phyloP scores from a whole-genome alignment of 2,113 vertebrate species.

The Sciurus niger region DNA sequence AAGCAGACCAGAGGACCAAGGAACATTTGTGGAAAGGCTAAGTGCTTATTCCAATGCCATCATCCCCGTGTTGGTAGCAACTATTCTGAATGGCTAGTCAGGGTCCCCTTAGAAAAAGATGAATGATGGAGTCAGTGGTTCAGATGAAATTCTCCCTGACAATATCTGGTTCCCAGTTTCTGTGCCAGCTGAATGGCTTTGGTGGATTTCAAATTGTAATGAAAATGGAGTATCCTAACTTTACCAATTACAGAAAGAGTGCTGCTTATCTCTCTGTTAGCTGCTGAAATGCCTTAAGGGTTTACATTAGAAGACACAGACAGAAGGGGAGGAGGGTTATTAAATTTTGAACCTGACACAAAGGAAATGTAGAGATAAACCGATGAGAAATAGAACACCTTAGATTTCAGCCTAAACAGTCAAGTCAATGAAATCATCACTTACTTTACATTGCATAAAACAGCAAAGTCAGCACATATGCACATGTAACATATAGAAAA shows the following conservation, averaged over 20 bases:
- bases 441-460: background rate
- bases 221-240: conserved; percentile 76
- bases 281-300: conserved; percentile 81
- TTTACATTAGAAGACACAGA: conserved; percentile 82
- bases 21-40: background rate
- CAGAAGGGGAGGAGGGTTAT: conserved; percentile 66
- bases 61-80: background rate
- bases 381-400: conserved; percentile 61
- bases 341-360: conserved; percentile 75
- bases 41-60: background rate
- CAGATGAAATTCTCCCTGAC: background rate
- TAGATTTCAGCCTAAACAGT: conserved; percentile 49
- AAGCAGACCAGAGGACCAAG: background rate
- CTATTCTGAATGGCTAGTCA: background rate
- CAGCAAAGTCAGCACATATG: background rate
- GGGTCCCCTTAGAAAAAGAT: background rate
- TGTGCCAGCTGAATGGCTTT: conserved; percentile 73
- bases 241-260: conserved; percentile 74
- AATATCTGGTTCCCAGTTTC: conserved; percentile 74
- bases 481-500: background rate
- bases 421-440: conserved; percentile 10
- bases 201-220: conserved; percentile 69
- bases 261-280: conserved; percentile 75
- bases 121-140: background rate
- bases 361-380: conserved; percentile 72